These are phyloP conservation scores for Emydocephalus ijimae DNA, from an alignment of 2,113 vertebrate species.

Conservation along the genomic window DNA sequence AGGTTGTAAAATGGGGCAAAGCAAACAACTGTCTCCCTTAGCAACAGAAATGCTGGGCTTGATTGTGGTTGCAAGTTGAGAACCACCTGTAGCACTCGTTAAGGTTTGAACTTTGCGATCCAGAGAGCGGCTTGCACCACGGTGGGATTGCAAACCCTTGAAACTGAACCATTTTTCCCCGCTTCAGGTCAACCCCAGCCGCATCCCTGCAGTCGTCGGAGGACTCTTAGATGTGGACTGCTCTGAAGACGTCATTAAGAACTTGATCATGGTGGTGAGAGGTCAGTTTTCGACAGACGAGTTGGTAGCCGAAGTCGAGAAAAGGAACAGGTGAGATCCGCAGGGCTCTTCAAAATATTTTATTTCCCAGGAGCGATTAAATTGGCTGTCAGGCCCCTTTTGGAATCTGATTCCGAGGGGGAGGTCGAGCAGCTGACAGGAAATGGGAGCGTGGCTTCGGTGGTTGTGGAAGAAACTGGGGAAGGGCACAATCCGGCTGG, in stretches of 20 bases:
- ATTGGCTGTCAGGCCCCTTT: background rate
- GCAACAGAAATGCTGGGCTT: too few species aligned
- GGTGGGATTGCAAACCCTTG: background rate
- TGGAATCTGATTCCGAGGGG: too few species aligned
- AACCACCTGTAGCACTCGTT: too few species aligned
- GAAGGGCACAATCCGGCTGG: too few species aligned
- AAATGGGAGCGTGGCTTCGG: too few species aligned
- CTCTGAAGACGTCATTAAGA: slow-evolving; percentile 91
- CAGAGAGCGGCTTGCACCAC: too few species aligned
- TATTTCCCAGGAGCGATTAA: background rate
- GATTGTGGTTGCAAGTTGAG: too few species aligned
- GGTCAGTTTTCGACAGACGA: slow-evolving; percentile 93
- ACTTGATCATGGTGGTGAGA: slow-evolving; percentile 87
- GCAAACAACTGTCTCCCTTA: too few species aligned
- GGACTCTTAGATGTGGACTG: slow-evolving; percentile 91
- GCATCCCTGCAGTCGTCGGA: slow-evolving; percentile 87
- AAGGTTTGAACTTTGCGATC: background rate
- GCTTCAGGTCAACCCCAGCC: slow-evolving; percentile 87
- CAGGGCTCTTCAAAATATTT: background rate
- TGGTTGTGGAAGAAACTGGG: too few species aligned
- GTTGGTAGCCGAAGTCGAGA: slow-evolving; percentile 90
- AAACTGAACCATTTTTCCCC: slow-evolving; percentile 6
- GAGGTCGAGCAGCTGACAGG: too few species aligned
- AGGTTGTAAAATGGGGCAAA: too few species aligned
- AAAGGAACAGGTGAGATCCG: slow-evolving; percentile 82